These are phyloP conservation scores for Nothocercus julius DNA, from an alignment of 2,113 vertebrate species.

Conservation along the genomic window DNA sequence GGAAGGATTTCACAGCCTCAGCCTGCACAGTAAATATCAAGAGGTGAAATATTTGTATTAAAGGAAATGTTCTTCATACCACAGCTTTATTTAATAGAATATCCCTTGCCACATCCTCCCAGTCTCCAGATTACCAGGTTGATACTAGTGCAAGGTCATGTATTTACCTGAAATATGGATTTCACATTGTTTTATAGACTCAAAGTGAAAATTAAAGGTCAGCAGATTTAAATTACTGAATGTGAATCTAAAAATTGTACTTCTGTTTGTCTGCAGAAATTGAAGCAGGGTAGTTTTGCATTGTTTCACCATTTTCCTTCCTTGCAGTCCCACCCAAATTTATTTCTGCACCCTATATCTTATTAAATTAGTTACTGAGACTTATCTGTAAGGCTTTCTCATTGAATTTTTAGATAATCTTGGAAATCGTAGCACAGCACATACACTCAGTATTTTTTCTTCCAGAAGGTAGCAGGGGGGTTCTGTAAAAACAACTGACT, in stretches of 20 bases:
- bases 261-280: neutral
- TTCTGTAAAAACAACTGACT: neutral
- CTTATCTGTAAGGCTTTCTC: neutral
- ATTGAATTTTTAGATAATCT: neutral
- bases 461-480: neutral
- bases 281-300: neutral
- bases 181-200: slow-evolving; percentile 26
- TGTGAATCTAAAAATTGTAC: neutral
- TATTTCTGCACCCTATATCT: neutral
- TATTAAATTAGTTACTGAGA: neutral
- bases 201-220: slow-evolving; percentile 1
- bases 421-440: neutral
- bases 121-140: neutral
- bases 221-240: neutral
- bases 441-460: neutral
- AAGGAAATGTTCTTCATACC: neutral
- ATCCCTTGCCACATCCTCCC: neutral
- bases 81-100: slow-evolving; percentile 22
- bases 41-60: slow-evolving; percentile 28
- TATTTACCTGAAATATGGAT: slow-evolving; percentile 44
- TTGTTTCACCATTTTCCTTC: neutral
- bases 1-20: neutral
- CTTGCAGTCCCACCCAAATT: neutral
- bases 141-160: neutral
- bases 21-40: slow-evolving; percentile 41